Conservation (phyloP, 1,140 invertebrate genomes). For the Cherax destructor region DNA sequence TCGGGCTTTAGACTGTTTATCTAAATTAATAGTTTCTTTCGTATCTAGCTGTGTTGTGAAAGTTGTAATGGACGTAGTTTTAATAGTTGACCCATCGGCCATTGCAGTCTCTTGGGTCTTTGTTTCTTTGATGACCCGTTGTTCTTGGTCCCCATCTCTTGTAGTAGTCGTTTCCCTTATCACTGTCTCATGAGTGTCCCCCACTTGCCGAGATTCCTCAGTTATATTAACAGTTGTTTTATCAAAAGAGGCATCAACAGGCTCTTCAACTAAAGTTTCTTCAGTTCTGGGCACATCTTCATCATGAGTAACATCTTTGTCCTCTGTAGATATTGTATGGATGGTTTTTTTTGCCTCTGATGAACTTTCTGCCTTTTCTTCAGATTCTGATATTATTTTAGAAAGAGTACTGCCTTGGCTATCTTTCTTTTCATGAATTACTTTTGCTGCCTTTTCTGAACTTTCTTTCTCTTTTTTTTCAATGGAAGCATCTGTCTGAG, state of each 20-base stretch:
- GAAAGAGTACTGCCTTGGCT: conserved; percentile 47
- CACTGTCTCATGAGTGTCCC: conserved; percentile 69
- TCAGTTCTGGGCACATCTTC: conserved; percentile 66
- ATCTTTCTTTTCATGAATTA: conserved; percentile 59
- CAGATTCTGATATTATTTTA: conserved; percentile 52
- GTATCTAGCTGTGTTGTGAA: conserved; percentile 71
- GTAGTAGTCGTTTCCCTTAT: conserved; percentile 70
- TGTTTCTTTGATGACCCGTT: conserved; percentile 70
- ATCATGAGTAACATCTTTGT: conserved; percentile 54
- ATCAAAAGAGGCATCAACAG: conserved; percentile 17
- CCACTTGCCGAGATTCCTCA: conserved; percentile 62
- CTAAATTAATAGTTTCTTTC: conserved; percentile 45
- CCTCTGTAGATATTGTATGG: conserved; percentile 54
- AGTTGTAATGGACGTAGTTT: conserved; percentile 71
- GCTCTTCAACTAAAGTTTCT: conserved; percentile 64
- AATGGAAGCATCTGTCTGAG: conserved; percentile 47
- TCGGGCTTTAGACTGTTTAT: background rate
- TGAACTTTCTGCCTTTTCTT: conserved; percentile 62
- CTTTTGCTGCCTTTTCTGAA: conserved; percentile 47
- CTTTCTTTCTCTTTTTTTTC: conserved; percentile 56
- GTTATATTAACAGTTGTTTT: conserved; percentile 61
- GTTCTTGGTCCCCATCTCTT: conserved; percentile 68
- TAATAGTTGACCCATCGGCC: conserved; percentile 70
- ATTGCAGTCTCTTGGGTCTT: conserved; percentile 71
- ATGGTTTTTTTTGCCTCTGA: conserved; percentile 57